Evolutionary conservation across 2,113 vertebrate genomes (phyloP).

Genomic region (Siniperca chuatsi): DNA sequence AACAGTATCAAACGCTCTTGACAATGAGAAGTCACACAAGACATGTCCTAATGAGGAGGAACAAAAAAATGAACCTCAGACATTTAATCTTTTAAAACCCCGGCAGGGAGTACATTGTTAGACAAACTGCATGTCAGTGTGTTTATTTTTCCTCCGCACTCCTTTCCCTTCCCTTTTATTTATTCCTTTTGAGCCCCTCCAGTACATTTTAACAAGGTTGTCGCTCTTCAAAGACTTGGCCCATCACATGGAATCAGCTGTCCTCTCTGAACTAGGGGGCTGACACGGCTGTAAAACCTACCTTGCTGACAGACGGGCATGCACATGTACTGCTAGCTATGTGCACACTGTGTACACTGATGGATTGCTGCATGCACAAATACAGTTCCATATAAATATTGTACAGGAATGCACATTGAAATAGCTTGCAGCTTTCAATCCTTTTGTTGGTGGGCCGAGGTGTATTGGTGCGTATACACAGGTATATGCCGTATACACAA

Average conservation of each 20-base stretch:
- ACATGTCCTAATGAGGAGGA: conserved; percentile 82
- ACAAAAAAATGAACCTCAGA: conserved; percentile 75
- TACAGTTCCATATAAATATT: not conserved
- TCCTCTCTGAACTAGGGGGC: conserved; percentile 58
- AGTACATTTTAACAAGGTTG: conserved; percentile 78
- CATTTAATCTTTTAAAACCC: conserved; percentile 83
- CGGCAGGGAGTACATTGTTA: conserved; percentile 81
- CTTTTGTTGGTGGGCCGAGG: too few species aligned
- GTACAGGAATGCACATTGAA: not conserved
- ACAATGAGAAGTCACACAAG: conserved; percentile 80
- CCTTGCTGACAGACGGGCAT: conserved; percentile 7
- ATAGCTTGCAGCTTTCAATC: not conserved
- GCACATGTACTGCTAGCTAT: not conserved
- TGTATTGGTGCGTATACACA: not conserved
- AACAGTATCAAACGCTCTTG: conserved; percentile 79
- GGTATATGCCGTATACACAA: too few species aligned
- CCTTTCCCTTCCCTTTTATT: conserved; percentile 71
- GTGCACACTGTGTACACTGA: not conserved
- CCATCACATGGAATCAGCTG: conserved; percentile 71
- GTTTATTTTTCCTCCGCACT: conserved; percentile 64
- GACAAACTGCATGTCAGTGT: conserved; percentile 78
- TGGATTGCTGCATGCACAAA: not conserved
- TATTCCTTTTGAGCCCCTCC: conserved; percentile 71
- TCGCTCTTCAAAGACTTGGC: conserved; percentile 76
- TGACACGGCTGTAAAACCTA: not conserved